Evolutionary conservation across 2,113 vertebrate genomes (phyloP).

Genomic region (Morphnarchus princeps): DNA sequence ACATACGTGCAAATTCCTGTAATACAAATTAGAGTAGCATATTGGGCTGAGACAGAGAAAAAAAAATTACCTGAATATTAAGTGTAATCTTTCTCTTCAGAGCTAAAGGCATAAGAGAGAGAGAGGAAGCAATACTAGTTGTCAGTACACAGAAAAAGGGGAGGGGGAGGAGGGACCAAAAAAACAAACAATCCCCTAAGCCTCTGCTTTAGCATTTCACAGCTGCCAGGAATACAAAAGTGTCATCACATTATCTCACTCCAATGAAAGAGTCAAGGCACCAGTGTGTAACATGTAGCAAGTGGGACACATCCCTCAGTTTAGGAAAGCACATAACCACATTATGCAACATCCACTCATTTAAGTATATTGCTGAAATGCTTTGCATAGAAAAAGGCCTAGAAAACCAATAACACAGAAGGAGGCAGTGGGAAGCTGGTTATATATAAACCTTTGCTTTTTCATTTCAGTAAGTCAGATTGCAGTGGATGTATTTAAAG

Average conservation of each 20-base stretch:
- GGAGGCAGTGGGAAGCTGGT: neutral
- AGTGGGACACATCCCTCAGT: neutral
- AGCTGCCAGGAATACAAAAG: neutral
- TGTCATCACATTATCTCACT: neutral
- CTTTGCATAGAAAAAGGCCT: neutral
- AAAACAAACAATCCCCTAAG: neutral
- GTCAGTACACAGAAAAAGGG: neutral
- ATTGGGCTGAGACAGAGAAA: neutral
- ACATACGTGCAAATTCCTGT: rapidly evolving
- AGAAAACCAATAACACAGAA: neutral
- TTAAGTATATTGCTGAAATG: neutral
- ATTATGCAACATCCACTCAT: neutral
- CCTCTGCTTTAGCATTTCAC: neutral
- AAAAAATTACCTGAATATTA: neutral
- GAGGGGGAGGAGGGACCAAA: too few relatives aligned
- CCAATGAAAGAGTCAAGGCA: neutral
- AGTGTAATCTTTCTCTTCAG: neutral
- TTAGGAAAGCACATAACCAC: neutral
- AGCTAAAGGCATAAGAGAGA: neutral
- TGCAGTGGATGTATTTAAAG: neutral
- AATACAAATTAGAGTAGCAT: neutral
- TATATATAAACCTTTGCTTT: neutral
- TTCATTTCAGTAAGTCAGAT: neutral
- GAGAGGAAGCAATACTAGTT: neutral
- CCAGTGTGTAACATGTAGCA: too few relatives aligned